Percentiles rank a stretch among this genome's conserved stretches.
Evolutionary conservation across 2,113 vertebrate species (phyloP).

Genomic region (Nothocercus nigrocapillus): DNA sequence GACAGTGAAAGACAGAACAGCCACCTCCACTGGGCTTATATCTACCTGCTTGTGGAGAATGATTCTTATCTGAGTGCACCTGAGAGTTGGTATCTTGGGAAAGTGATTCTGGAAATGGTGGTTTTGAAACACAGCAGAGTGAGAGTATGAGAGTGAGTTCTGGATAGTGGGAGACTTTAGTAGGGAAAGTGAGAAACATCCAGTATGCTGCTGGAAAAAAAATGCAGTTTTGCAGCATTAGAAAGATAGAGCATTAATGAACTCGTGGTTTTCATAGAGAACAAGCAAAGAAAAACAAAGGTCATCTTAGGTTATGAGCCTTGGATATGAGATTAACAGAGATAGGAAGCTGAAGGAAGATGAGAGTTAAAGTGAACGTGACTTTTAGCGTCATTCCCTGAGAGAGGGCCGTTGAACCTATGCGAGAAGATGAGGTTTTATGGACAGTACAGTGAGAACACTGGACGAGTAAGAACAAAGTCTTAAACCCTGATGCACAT

Average conservation of each 20-base stretch:
- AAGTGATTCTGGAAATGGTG: background rate
- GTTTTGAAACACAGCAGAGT: background rate
- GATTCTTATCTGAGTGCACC: background rate
- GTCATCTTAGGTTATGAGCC: background rate
- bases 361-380: background rate
- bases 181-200: background rate
- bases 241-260: background rate
- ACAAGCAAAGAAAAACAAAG: background rate
- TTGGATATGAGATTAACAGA: background rate
- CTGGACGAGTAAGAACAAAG: background rate
- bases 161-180: background rate
- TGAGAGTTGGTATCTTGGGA: background rate
- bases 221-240: background rate
- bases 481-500: background rate
- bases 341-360: background rate
- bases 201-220: background rate
- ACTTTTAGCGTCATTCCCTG: background rate
- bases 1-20: constrained; percentile 8
- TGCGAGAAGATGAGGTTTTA: background rate
- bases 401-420: background rate
- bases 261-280: background rate
- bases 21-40: background rate
- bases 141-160: background rate
- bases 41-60: background rate
- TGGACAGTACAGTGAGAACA: background rate